phyloP scores from a whole-genome alignment of 2,888 invertebrate species.

The Cantharis rufa region DNA sequence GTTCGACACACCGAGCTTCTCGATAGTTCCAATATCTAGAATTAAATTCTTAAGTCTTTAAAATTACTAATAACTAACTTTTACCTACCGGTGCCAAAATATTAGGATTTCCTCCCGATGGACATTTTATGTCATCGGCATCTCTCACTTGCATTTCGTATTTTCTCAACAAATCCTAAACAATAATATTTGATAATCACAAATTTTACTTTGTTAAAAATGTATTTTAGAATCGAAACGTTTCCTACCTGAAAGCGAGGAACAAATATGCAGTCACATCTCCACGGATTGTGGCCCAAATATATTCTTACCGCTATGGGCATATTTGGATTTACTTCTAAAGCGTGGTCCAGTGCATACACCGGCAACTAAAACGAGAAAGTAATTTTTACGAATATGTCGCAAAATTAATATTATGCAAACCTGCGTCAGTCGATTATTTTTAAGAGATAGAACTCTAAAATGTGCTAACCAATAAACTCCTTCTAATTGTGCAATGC shows the following conservation, averaged over 20 bases:
- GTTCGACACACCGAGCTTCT: slow-evolving; percentile 71
- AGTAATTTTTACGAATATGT: neutral
- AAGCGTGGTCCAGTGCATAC: slow-evolving; percentile 78
- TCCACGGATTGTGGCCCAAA: slow-evolving; percentile 80
- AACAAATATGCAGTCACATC: slow-evolving; percentile 80
- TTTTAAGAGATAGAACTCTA: slow-evolving; percentile 74
- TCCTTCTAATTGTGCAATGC: slow-evolving; percentile 72
- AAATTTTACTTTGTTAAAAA: neutral
- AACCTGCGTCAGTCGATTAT: slow-evolving; percentile 75
- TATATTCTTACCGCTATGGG: slow-evolving; percentile 70
- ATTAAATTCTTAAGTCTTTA: slow-evolving; percentile 41
- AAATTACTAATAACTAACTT: too few species aligned
- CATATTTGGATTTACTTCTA: slow-evolving; percentile 75
- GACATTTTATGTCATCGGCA: slow-evolving; percentile 71
- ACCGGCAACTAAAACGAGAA: slow-evolving; percentile 68
- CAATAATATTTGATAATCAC: neutral
- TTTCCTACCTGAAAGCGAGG: slow-evolving; percentile 70
- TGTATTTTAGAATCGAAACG: too few species aligned
- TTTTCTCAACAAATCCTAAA: slow-evolving; percentile 62
- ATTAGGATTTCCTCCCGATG: slow-evolving; percentile 65
- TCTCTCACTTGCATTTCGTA: slow-evolving; percentile 74
- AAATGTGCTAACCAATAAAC: slow-evolving; percentile 79
- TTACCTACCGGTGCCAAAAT: slow-evolving; percentile 64
- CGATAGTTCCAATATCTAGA: slow-evolving; percentile 70
- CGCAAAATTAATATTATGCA: neutral